Percentiles rank a stretch among this genome's conserved stretches.
Conservation (phyloP, 2,797 vertebrate genomes). For the Girardinus metallicus region DNA sequence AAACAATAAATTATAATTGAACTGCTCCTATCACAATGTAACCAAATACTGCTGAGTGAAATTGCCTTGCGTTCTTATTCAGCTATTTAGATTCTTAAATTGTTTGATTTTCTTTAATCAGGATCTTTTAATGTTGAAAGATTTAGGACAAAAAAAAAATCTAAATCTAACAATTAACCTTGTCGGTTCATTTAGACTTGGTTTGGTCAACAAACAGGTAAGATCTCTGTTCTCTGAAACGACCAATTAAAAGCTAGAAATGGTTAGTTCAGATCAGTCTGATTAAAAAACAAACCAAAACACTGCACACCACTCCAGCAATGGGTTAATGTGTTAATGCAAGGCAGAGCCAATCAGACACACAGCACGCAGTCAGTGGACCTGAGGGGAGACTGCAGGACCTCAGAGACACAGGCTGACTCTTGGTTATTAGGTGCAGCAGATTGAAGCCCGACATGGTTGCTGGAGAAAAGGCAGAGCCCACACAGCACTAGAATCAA, state of each 20-base stretch:
- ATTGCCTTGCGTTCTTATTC: neutral
- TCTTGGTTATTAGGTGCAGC: slow-evolving; percentile 98
- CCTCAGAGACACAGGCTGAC: slow-evolving; percentile 94
- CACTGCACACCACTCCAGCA: slow-evolving; percentile 54
- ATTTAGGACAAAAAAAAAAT: neutral
- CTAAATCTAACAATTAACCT: neutral
- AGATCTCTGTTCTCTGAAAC: neutral
- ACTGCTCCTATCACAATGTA: neutral
- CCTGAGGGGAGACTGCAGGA: slow-evolving; percentile 98
- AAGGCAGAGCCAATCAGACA: slow-evolving; percentile 71
- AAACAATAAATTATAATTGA: neutral
- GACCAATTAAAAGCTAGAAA: slow-evolving; percentile 10
- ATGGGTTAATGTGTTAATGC: slow-evolving; percentile 52
- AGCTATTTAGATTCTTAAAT: neutral
- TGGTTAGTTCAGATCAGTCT: neutral
- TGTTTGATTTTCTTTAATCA: neutral
- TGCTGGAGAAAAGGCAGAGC: slow-evolving; percentile 70
- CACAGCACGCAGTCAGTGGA: slow-evolving; percentile 77
- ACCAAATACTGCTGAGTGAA: neutral
- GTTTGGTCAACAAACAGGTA: neutral
- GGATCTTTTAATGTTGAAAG: neutral
- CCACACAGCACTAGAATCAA: slow-evolving; percentile 26
- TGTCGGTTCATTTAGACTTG: neutral
- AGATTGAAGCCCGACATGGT: slow-evolving; percentile 99
- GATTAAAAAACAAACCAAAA: neutral